These are phyloP conservation scores for Drosophila borealis DNA, from an alignment of 2,888 invertebrate species.

Conservation along the genomic window DNA sequence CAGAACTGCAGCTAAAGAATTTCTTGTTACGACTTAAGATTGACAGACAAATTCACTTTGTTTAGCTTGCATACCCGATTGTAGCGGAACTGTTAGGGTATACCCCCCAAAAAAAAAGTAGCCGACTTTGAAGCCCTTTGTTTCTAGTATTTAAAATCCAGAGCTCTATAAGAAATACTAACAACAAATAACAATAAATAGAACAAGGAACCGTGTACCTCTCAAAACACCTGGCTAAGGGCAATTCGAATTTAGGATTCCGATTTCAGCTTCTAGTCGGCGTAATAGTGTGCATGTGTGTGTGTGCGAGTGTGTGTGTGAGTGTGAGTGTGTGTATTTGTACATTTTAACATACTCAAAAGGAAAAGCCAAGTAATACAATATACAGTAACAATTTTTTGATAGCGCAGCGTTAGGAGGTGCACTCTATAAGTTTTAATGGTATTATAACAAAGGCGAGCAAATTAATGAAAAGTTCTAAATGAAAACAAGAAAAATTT, in stretches of 20 bases:
- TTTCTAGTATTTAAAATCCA: neutral
- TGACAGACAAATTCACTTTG: no score
- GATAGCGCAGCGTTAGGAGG: conserved; percentile 17
- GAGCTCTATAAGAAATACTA: conserved; percentile 12
- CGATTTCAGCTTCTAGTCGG: conserved; percentile 54
- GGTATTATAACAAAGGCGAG: conserved; percentile 2
- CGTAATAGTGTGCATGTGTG: conserved; percentile 8
- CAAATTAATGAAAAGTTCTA: neutral
- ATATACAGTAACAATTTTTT: conserved; percentile 20
- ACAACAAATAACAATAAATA: conserved; percentile 41
- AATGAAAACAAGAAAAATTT: neutral
- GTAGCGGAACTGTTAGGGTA: no score
- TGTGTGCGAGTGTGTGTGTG: conserved; percentile 1
- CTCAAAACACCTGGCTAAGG: conserved; percentile 63
- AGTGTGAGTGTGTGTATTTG: conserved; percentile 37
- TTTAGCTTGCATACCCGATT: no score
- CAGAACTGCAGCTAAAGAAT: no score
- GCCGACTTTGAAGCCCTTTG: neutral
- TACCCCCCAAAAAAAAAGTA: neutral
- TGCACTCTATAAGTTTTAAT: conserved; percentile 29
- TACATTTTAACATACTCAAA: conserved; percentile 56
- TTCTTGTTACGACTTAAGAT: no score
- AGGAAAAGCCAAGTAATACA: conserved; percentile 5
- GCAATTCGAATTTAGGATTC: conserved; percentile 56
- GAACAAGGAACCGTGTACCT: conserved; percentile 83